Evolutionary conservation across 2,888 invertebrate species (phyloP).

Genomic region (Monochamus alternatus): DNA sequence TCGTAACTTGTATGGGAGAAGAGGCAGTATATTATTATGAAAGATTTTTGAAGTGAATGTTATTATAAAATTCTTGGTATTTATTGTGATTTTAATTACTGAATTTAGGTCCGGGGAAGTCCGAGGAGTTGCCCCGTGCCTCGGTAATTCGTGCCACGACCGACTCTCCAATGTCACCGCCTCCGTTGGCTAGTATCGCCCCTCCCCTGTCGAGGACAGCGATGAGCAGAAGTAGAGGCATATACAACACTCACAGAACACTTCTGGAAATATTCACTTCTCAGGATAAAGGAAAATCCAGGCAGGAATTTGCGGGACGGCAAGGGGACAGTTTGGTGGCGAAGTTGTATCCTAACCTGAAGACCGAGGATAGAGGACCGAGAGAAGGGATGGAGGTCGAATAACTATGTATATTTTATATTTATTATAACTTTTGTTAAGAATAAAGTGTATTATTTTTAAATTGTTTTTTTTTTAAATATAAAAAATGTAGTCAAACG

Average conservation of each 20-base stretch:
- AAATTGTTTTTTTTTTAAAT: too few relatives aligned
- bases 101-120: conserved; percentile 57
- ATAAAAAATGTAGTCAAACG: too few relatives aligned
- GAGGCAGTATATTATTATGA: conserved; percentile 25
- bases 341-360: conserved; percentile 83
- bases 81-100: too few relatives aligned
- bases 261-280: conserved; percentile 80
- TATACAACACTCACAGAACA: conserved; percentile 71
- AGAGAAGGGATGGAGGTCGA: conserved; percentile 68
- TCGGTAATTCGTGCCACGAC: conserved; percentile 84
- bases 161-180: conserved; percentile 90
- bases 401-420: conserved; percentile 37
- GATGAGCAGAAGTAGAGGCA: conserved; percentile 59
- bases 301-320: conserved; percentile 76
- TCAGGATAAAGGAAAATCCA: conserved; percentile 71
- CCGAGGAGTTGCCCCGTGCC: conserved; percentile 65
- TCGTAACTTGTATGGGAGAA: not conserved
- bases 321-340: conserved; percentile 76
- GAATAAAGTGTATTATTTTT: not conserved
- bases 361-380: conserved; percentile 70
- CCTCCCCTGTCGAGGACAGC: conserved; percentile 57
- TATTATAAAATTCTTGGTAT: not conserved
- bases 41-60: too few relatives aligned
- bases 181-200: conserved; percentile 71
- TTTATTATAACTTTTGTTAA: conserved; percentile 6